A percentile compares a stretch with the other conserved stretches of the same genome.
Conservation (phyloP, 2,113 vertebrate species). For the Gobius niger region DNA sequence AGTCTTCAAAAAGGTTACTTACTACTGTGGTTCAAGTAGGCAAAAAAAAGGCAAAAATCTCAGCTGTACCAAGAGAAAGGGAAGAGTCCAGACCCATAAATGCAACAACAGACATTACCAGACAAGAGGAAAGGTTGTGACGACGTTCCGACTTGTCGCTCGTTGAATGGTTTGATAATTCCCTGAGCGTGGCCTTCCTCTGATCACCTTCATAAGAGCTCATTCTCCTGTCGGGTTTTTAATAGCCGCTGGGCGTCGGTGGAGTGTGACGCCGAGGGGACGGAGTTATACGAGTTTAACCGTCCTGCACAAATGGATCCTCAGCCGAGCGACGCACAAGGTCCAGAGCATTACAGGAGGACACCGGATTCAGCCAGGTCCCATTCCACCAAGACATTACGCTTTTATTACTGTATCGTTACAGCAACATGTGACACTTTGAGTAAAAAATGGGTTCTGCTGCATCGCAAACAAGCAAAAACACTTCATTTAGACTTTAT, state of each 20-base stretch:
- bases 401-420: not conserved
- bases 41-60: too few relatives aligned
- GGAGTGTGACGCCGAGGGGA: slow-evolving; percentile 79
- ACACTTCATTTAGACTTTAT: too few relatives aligned
- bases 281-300: slow-evolving; percentile 84
- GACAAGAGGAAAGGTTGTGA: not conserved
- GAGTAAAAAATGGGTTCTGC: too few relatives aligned
- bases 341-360: slow-evolving; percentile 81
- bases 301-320: slow-evolving; percentile 84
- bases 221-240: slow-evolving; percentile 70
- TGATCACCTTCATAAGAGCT: slow-evolving; percentile 71
- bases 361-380: not conserved
- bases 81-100: not conserved
- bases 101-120: not conserved
- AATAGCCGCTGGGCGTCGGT: slow-evolving; percentile 77
- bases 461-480: too few relatives aligned
- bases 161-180: slow-evolving; percentile 67
- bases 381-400: slow-evolving; percentile 42
- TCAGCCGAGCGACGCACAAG: slow-evolving; percentile 78
- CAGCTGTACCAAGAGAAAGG: too few relatives aligned
- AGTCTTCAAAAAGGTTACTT: too few relatives aligned
- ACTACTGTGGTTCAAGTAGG: too few relatives aligned
- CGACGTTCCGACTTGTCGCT: slow-evolving; percentile 31
- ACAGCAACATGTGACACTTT: not conserved
- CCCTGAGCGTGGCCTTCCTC: slow-evolving; percentile 64